These are phyloP conservation scores for Sisyra terminalis DNA, from an alignment of 2,888 invertebrate species.

Conservation along the genomic window DNA sequence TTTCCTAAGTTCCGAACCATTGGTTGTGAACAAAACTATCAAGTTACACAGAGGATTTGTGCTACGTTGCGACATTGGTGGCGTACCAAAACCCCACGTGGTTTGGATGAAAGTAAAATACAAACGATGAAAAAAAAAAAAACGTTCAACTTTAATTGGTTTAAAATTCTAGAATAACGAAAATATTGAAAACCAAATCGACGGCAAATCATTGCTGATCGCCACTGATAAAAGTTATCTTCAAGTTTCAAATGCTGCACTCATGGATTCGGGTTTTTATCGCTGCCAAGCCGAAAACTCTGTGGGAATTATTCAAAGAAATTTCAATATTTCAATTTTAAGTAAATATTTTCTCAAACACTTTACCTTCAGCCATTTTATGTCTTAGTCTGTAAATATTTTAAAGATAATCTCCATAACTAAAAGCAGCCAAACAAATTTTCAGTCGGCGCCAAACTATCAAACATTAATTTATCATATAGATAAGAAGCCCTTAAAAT, in stretches of 20 bases:
- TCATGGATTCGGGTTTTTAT: conserved; percentile 37
- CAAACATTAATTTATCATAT: too few relatives aligned
- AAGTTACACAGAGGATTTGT: conserved; percentile 28
- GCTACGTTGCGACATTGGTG: conserved; percentile 36
- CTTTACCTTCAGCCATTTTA: neutral
- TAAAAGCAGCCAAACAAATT: too few relatives aligned
- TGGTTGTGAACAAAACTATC: conserved; percentile 9
- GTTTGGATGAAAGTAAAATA: conserved; percentile 43
- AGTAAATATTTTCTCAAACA: too few relatives aligned
- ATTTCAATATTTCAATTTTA: conserved; percentile 24
- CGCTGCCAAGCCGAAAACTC: conserved; percentile 38
- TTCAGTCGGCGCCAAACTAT: too few relatives aligned
- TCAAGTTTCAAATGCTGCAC: conserved; percentile 27
- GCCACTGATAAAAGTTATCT: conserved; percentile 27
- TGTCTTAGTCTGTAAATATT: too few relatives aligned
- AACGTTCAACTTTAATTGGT: neutral
- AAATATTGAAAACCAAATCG: neutral
- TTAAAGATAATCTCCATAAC: too few relatives aligned
- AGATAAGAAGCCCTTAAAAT: too few relatives aligned
- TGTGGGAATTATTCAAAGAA: conserved; percentile 29
- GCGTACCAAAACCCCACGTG: conserved; percentile 38
- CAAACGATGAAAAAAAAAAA: conserved; percentile 5
- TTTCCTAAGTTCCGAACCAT: neutral
- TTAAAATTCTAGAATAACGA: neutral
- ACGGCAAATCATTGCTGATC: conserved; percentile 18